These are phyloP conservation scores for Aplysia californica DNA, from an alignment of 1,140 invertebrate genomes.

Conservation along the genomic window DNA sequence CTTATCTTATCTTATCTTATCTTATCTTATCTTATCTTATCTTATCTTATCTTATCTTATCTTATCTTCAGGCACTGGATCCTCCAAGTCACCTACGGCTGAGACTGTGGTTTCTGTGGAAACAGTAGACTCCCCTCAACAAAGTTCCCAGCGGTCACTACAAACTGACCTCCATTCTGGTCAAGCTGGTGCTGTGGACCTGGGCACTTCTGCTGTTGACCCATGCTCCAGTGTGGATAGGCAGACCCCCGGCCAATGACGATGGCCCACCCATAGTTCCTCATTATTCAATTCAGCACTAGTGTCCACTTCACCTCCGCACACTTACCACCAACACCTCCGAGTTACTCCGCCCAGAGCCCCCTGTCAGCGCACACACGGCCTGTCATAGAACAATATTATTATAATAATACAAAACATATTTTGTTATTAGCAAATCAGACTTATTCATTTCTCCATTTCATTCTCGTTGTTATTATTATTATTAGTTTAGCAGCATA, in stretches of 20 bases:
- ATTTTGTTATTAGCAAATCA: no score
- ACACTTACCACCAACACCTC: no score
- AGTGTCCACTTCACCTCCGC: no score
- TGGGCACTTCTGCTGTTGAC: background rate
- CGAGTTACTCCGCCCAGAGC: no score
- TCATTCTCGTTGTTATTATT: no score
- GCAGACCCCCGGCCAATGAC: slow-evolving; percentile 7
- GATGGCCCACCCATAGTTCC: background rate
- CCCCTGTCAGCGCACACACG: no score
- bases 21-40: background rate
- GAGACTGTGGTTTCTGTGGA: slow-evolving; percentile 39
- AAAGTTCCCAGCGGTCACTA: background rate
- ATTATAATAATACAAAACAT: no score
- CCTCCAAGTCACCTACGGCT: slow-evolving; percentile 40
- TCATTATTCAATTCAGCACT: no score
- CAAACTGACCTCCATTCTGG: background rate
- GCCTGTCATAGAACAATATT: no score
- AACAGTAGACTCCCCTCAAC: slow-evolving; percentile 22
- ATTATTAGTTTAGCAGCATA: no score
- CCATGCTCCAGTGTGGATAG: no score
- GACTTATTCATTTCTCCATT: no score
- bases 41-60: background rate
- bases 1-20: background rate
- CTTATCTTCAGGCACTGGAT: slow-evolving; percentile 14
- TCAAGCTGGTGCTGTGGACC: background rate